Base-by-base conservation (phyloP, 2,888 invertebrate species). In the Stenurella melanura region DNA sequence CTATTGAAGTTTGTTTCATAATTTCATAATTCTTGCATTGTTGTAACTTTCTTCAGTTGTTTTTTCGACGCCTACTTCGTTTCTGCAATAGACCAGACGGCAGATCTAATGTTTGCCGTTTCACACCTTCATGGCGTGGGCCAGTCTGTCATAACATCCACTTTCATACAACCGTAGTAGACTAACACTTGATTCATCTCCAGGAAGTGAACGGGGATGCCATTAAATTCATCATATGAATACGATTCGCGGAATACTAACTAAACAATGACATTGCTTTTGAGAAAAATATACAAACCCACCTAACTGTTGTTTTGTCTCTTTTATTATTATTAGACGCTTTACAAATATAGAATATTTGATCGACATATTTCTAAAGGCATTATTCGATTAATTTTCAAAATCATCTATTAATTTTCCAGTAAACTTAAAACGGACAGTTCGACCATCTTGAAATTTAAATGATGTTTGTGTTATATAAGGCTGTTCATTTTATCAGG, bases 21-120 rank as follows among this genome's bases (percentile, higher is more conserved):
- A 86, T 85, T 87, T 85, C 84, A 84, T 85, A 85, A 85, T 85
- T 85, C 85, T 85, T 83, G 84, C 81, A 85, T 86, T 86, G 85
- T 86, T 86, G 84, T 81, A 84, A 85, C 86, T 87, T 86, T 87
- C 86, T 86, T 86, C 84, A 79, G 75, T 77, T 80, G 73, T 83
- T 85, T 83, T 85, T 82, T 77, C 73, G 74, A 78, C 85, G 82
- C 86, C 85, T 81, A 85, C 85, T 70, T 26, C 17, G 64, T 79
- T 82, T 84, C 80, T 81, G 83, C 84, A 85, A 83, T 84, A 81
- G 81, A 80, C 78, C 81, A 83, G 74, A 68, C 67, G 60, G 71
- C 61, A 76, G 67, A 69, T 75, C 74, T 75, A 75, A 81, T 78
- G 78, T 79, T 83, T 77, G 77, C 80, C 78, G 78, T 80, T 85